Percentiles rank a stretch among this genome's conserved stretches.
Evolutionary conservation across 2,797 vertebrate species (phyloP).

Genomic region (Luscinia luscinia): DNA sequence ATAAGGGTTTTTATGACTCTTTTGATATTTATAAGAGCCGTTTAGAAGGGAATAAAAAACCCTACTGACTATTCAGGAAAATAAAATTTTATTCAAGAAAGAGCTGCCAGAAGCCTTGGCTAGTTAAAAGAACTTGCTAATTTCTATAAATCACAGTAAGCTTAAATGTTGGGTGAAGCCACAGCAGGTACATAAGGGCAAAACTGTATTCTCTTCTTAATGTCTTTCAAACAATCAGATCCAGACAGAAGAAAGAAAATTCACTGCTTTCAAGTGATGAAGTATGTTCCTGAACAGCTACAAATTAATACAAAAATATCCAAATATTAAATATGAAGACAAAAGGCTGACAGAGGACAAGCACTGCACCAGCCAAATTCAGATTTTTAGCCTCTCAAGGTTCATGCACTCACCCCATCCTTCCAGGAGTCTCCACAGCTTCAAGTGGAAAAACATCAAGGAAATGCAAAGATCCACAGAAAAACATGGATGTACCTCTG

Average conservation of each 20-base stretch:
- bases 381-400: not conserved
- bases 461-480: not conserved
- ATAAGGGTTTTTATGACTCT: not conserved
- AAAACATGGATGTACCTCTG: fast-evolving
- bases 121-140: not conserved
- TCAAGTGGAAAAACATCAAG: not conserved
- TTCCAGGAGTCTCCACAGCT: not conserved
- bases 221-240: not conserved
- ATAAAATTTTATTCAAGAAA: not conserved
- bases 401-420: not conserved
- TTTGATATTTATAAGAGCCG: not conserved
- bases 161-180: not conserved
- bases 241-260: not conserved
- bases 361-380: not conserved
- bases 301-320: not conserved
- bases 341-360: not conserved
- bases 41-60: not conserved
- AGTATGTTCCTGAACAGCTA: not conserved
- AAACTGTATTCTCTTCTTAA: not conserved
- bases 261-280: not conserved
- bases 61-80: not conserved
- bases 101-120: not conserved
- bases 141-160: not conserved
- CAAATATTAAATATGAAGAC: not conserved
- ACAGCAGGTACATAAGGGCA: not conserved